These are phyloP conservation scores for Apocrypta bakeri DNA, from an alignment of 1,140 invertebrate genomes.

Conservation along the genomic window DNA sequence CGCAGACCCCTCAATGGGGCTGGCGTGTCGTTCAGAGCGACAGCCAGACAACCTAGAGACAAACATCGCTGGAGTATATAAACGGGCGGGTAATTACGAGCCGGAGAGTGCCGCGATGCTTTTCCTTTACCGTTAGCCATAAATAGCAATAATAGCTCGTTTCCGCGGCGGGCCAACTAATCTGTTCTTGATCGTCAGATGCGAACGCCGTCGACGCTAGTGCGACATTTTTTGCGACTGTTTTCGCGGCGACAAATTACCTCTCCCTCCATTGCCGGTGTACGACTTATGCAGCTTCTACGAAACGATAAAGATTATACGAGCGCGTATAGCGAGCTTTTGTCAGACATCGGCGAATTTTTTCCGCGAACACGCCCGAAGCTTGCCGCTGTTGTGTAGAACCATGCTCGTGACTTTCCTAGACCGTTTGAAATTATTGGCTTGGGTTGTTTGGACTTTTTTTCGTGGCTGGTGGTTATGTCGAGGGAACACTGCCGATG, in stretches of 20 bases:
- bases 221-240: slow-evolving; percentile 5
- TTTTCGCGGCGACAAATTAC: not conserved
- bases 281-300: not conserved
- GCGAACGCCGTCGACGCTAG: slow-evolving; percentile 17
- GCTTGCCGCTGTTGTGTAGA: not conserved
- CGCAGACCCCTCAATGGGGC: not conserved
- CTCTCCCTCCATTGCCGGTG: not conserved
- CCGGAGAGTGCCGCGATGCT: not conserved
- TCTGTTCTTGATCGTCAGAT: not conserved
- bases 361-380: slow-evolving; percentile 27
- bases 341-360: slow-evolving; percentile 17
- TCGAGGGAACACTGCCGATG: no score
- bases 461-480: no score
- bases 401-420: slow-evolving; percentile 19
- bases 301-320: slow-evolving; percentile 41
- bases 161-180: slow-evolving; percentile 26
- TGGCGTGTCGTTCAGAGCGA: not conserved
- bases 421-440: slow-evolving; percentile 33
- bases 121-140: slow-evolving; percentile 1
- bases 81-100: slow-evolving; percentile 11
- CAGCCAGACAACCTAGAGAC: not conserved
- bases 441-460: no score
- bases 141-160: slow-evolving; percentile 48
- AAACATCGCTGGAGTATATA: not conserved
- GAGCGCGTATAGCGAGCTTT: not conserved